These are phyloP conservation scores for Bubo bubo DNA, from an alignment of 2,113 vertebrate genomes.

Conservation along the genomic window DNA sequence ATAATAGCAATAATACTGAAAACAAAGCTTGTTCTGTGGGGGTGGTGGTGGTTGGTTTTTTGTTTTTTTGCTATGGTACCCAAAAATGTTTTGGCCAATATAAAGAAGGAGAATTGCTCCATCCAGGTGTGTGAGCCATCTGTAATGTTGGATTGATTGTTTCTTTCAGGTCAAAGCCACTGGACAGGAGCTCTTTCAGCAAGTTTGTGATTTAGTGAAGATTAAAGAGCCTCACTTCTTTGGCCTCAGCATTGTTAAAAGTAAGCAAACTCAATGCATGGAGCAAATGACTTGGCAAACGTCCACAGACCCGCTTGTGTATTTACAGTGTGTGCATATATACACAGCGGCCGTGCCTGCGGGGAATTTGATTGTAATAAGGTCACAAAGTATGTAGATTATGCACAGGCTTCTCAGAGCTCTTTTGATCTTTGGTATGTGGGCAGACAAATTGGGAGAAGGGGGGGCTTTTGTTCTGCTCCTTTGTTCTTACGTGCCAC, in stretches of 20 bases:
- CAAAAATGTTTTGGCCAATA: background rate
- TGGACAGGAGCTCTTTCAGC: slow-evolving; percentile 85
- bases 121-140: background rate
- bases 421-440: slow-evolving; percentile 62
- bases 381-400: slow-evolving; percentile 60
- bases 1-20: background rate
- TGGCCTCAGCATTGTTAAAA: slow-evolving; percentile 87
- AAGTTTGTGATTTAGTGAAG: slow-evolving; percentile 78
- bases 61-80: background rate
- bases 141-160: slow-evolving; percentile 17
- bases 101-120: background rate
- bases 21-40: background rate
- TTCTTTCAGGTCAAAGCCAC: slow-evolving; percentile 83
- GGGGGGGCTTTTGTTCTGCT: slow-evolving; percentile 40
- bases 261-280: slow-evolving; percentile 71
- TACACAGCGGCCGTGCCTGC: slow-evolving; percentile 18
- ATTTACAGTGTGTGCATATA: slow-evolving; percentile 59
- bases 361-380: slow-evolving; percentile 40
- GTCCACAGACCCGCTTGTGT: slow-evolving; percentile 5
- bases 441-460: slow-evolving; percentile 47
- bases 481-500: slow-evolving; percentile 23
- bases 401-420: slow-evolving; percentile 27
- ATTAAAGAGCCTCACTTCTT: slow-evolving; percentile 88
- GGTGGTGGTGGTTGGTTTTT: background rate
- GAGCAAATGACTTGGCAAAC: slow-evolving; percentile 54